Evolutionary conservation across 2,888 invertebrate species (phyloP).

Genomic region (Gortyna flavago): DNA sequence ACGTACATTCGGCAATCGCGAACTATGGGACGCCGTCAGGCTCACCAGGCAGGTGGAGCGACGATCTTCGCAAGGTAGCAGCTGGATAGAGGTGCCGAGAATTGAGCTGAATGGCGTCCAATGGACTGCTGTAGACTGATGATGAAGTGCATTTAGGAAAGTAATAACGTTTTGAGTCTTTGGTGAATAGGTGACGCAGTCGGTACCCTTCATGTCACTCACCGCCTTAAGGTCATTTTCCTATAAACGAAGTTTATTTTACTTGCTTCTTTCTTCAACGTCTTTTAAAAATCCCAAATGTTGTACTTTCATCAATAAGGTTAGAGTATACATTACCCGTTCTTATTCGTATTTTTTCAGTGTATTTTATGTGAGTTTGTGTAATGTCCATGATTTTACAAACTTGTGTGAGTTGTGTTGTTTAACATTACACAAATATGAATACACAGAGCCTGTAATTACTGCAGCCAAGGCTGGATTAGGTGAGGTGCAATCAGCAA

Average conservation of each 20-base stretch:
- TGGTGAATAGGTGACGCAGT: neutral
- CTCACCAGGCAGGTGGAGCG: neutral
- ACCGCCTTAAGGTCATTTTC: neutral
- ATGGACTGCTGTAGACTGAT: too few relatives aligned
- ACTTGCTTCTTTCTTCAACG: neutral
- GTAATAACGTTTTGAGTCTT: neutral
- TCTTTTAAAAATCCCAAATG: neutral
- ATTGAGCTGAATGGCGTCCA: too few relatives aligned
- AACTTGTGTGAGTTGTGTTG: neutral
- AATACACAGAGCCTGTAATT: conserved; percentile 6
- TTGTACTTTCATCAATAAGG: neutral
- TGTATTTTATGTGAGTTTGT: neutral
- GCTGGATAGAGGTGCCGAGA: too few relatives aligned
- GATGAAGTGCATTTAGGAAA: neutral
- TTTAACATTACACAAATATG: neutral
- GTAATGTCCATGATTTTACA: neutral
- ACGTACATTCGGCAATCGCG: neutral
- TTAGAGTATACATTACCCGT: neutral
- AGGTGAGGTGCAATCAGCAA: neutral
- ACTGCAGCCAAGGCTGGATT: neutral
- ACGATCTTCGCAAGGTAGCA: too few relatives aligned
- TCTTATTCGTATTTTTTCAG: neutral
- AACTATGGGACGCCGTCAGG: neutral
- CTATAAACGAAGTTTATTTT: neutral
- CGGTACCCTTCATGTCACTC: neutral